phyloP scores from a whole-genome alignment of 1,140 invertebrate species.

The Aporrectodea caliginosa region DNA sequence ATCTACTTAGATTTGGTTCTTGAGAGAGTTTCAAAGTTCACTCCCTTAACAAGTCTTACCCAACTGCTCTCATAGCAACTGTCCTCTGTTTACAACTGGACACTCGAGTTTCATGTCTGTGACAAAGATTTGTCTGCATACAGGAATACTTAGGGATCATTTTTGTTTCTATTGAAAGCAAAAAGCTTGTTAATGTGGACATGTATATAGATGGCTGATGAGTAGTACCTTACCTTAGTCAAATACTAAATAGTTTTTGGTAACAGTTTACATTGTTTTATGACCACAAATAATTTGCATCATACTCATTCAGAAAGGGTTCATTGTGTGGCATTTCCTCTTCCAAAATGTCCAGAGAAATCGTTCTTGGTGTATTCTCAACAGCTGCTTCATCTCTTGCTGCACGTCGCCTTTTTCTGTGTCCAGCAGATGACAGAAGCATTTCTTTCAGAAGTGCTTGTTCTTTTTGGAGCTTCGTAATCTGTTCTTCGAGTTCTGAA shows the following conservation, averaged over 20 bases:
- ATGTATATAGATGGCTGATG: no score
- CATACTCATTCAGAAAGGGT: background rate
- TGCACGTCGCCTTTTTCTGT: no score
- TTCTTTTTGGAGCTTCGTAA: slow-evolving; percentile 50
- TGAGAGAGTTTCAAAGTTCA: no score
- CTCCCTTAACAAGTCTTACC: no score
- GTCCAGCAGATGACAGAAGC: no score
- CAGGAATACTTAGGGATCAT: background rate
- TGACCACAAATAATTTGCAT: background rate
- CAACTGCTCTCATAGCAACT: no score
- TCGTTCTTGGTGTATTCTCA: background rate
- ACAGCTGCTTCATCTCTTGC: slow-evolving; percentile 1
- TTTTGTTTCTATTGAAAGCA: background rate
- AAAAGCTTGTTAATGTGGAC: no score
- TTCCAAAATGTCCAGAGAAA: background rate
- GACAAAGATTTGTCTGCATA: background rate
- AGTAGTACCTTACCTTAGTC: no score
- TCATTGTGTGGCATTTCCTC: background rate
- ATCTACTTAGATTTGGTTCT: no score
- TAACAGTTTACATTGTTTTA: background rate
- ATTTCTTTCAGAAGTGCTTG: slow-evolving; percentile 50
- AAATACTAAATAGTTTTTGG: no score
- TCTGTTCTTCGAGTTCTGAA: slow-evolving; percentile 47
- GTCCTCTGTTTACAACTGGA: no score
- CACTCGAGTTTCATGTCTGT: no score